A percentile compares a stretch with the other conserved stretches of the same genome.
Conservation (phyloP, 2,888 invertebrate species). For the Brachyptera risi region DNA sequence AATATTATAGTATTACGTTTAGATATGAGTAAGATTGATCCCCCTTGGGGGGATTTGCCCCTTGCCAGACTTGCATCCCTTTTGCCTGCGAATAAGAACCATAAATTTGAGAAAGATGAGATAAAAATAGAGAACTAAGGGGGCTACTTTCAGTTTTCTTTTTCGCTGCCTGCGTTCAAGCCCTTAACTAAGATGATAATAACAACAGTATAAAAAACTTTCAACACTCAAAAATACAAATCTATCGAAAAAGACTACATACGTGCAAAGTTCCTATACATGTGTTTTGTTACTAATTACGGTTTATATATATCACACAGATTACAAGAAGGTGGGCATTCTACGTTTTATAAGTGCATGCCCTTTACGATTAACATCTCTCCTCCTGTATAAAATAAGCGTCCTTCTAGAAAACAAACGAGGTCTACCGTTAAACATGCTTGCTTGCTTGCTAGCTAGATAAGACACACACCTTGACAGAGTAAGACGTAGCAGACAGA, state of each 20-base stretch:
- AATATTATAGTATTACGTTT: neutral
- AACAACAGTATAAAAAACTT: slow-evolving; percentile 36
- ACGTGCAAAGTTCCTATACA: slow-evolving; percentile 35
- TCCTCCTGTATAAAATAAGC: slow-evolving; percentile 31
- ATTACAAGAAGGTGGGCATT: slow-evolving; percentile 34
- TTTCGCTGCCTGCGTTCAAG: slow-evolving; percentile 26
- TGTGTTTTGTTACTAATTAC: slow-evolving; percentile 24
- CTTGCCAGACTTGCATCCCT: slow-evolving; percentile 21
- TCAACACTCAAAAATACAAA: slow-evolving; percentile 37
- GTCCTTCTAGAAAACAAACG: slow-evolving; percentile 26
- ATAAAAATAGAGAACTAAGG: slow-evolving; percentile 30
- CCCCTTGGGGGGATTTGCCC: slow-evolving; percentile 27
- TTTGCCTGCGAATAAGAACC: slow-evolving; percentile 23
- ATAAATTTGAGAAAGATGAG: slow-evolving; percentile 23
- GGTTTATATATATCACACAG: slow-evolving; percentile 35
- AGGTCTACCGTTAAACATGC: slow-evolving; percentile 19
- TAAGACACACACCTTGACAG: slow-evolving; percentile 28
- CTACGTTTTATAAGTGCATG: slow-evolving; percentile 30
- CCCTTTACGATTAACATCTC: slow-evolving; percentile 31
- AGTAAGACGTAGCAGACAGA: too few species aligned
- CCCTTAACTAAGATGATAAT: slow-evolving; percentile 35
- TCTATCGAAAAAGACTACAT: slow-evolving; percentile 35
- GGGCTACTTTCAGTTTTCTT: slow-evolving; percentile 30
- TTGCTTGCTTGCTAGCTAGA: too few species aligned
- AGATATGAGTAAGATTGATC: slow-evolving; percentile 14